Evolutionary conservation across 2,888 invertebrate species (phyloP), one percentile per base, ranked within the genome.

Genomic region (Meganola albula): DNA sequence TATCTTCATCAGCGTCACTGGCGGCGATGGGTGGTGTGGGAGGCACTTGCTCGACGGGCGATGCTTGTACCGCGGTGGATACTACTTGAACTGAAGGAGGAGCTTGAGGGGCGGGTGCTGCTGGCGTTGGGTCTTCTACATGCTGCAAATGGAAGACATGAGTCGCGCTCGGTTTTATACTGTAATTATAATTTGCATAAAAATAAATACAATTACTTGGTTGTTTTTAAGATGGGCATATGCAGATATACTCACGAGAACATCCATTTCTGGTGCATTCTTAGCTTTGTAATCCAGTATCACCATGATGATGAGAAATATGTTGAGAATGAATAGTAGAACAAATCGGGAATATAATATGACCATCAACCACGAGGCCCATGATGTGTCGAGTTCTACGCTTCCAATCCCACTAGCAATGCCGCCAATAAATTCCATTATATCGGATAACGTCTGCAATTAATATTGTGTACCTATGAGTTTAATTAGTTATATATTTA

Each of bases 261-360:
- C 36, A 6, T 42, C 44, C 18, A 43, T 44, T 13, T 48, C 43
- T 3, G 46, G 20, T 2, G 50, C 37, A 9, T 48, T 46, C 39
- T 53, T 49, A 7, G 59, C 30, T 28, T 68, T 70, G 31, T 61
- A 68, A 31, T 72, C 63, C 2, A 79, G 56, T 3, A 75, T 62
- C 8, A 76, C 59, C 7, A 57, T 34, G 4, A 82, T 43, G 1
- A 79, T 39, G 1, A 82, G 56, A 1, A 65, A 25, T 0, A 88
- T 48, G 39, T 89, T 88, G n/a, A 87, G 33, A 6, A 85, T 12
- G 63, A 88, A 85, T 13, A 88, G 58, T 1, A 87, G 34, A 2
- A 73, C 68, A 23, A 87, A 70, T 12, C 88, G 74, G 0, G 80
- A 77, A 48, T 84, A 87, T 2, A 88, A 28, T 7, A 84, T 59